Base-by-base conservation (phyloP, 2,888 invertebrate species). In the Drosophila picticornis region DNA sequence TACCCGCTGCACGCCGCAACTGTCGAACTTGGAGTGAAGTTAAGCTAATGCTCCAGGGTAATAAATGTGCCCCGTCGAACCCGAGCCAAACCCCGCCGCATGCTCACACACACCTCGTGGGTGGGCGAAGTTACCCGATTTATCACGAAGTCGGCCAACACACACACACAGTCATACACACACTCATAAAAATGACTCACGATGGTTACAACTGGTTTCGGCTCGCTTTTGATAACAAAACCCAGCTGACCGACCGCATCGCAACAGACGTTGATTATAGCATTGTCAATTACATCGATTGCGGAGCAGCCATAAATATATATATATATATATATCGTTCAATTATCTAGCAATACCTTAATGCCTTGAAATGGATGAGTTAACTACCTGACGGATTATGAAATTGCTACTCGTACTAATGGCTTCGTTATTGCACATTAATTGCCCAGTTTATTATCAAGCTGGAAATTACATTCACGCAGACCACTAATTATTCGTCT, bases 21-120 rank as follows among this genome's bases (percentile, higher is more conserved):
- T 65, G 69, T 61, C 81, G 69, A 78, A 50, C 65, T 34, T 61
- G 60, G 62, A 79, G 63, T 79, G 78, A 81, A 58, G 60, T 78
- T 77, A 56, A 68, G 62, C 67, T 58, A 57, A 77, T 77, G 55
- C 43, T 59, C 48, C 19, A 43, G 52, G 58, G 34, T 67, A 78
- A 81, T 68, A 67, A 77, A 62, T 62, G 78, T 50, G 40, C 62
- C 40, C 40, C 38, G 67, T 55, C 66, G 59, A 66, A 63, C 63
- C 69, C 80, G 81, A 78, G 50, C 67, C 55, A 22, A 31, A 2
- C 36, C 25, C 32, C 9, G 16, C 9, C 16, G 25, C 36, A 29
- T 9, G 29, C 27, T 38, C 19, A 29, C 32, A 63, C 25, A 48
- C 34, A 56, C 38, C 56, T 68, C 77, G 81, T 77, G 77, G 77